Evolutionary conservation across 1,140 invertebrate species (phyloP).

Genomic region (Brachionus rubens): DNA sequence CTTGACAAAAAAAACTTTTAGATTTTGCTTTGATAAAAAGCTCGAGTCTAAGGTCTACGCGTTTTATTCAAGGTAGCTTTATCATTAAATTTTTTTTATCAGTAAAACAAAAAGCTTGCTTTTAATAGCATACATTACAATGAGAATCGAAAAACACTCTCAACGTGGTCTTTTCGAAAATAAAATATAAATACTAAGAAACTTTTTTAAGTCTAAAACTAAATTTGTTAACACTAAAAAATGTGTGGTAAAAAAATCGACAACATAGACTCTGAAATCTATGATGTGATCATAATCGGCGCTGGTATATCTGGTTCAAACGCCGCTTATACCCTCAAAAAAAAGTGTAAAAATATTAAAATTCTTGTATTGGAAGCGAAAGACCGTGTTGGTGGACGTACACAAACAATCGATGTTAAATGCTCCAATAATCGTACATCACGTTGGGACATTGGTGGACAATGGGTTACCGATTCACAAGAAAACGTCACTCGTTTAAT

Average conservation of each 20-base stretch:
- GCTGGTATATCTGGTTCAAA: constrained; percentile 56
- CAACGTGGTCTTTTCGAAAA: too few species aligned
- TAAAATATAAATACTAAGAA: too few species aligned
- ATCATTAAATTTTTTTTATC: too few species aligned
- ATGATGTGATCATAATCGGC: constrained; percentile 56
- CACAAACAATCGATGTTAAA: constrained; percentile 51
- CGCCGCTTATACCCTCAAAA: constrained; percentile 53
- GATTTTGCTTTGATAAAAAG: too few species aligned
- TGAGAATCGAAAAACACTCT: too few species aligned
- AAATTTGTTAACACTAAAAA: neutral
- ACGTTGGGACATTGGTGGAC: constrained; percentile 56
- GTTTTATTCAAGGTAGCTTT: too few species aligned
- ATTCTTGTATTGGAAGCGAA: constrained; percentile 55
- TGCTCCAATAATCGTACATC: constrained; percentile 50
- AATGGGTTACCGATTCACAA: constrained; percentile 58
- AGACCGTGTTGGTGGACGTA: constrained; percentile 58
- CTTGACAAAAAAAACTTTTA: too few species aligned
- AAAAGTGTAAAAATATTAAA: constrained; percentile 51
- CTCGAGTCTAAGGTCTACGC: too few species aligned
- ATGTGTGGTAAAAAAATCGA: neutral
- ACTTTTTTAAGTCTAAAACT: too few species aligned
- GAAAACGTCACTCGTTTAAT: constrained; percentile 55
- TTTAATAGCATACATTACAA: too few species aligned
- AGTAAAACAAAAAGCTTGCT: too few species aligned
- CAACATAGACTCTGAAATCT: neutral